Base-by-base conservation (phyloP, 2,888 invertebrate species). In the Galeopsomyia nigrocyanea region DNA sequence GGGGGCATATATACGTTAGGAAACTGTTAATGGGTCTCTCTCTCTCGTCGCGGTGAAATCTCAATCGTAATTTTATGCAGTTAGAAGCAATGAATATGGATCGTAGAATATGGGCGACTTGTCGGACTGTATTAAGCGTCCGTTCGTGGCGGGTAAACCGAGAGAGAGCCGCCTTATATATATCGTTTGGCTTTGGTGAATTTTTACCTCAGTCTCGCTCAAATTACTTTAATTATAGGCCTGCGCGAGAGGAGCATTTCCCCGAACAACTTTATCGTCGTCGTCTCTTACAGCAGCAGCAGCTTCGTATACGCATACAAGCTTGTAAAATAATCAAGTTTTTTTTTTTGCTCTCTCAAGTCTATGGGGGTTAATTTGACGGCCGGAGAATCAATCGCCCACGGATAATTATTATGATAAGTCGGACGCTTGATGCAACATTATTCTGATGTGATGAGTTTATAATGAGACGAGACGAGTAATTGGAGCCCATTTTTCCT, bases 41-140 rank as follows among this genome's bases (percentile, higher is more conserved):
- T 2, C 26, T 2, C 26, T 26, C 26, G 26, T n/a, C n/a, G n/a
- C 9, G 9, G 46, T 19, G 39, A n/a, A 57, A 46, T 60, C 58
- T 78, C 77, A 81, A 83, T 84, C 82, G 83, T 84, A 83, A 85
- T 84, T 84, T 84, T 84, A 85, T 85, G 82, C 84, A 80, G 79
- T 81, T 81, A 76, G 79, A 75, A 75, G 78, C 83, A 80, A 84
- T 84, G 84, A 85, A 85, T 85, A 85, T 85, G 83, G 84, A 84
- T 84, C 68, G 64, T 71, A 39, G 39, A 10, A 39, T 10, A 3
- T 9, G 39, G 39, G 7, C 39, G 39, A 70, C 68, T 72, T 70
- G 72, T 74, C 69, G 62, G 66, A 67, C 58, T 60, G 67, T 65
- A 75, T 76, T 75, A 71, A 62, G 50, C 51, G 68, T 68, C 5